A percentile compares a stretch with the other conserved stretches of the same genome.
phyloP scores from a whole-genome alignment of 2,797 vertebrate species.

The Erpetoichthys calabaricus region DNA sequence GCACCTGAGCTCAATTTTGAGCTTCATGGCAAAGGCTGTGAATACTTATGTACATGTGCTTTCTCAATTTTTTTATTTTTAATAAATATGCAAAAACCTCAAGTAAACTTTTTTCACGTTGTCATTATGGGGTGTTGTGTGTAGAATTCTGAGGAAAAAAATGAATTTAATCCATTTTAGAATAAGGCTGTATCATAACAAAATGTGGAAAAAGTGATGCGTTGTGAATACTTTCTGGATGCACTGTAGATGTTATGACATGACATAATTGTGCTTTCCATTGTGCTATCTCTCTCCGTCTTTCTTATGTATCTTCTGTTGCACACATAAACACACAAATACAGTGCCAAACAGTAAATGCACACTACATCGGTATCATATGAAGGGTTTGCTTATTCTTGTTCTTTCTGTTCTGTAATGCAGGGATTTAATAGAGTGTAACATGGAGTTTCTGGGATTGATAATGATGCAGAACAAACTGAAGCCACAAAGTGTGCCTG shows the following conservation, averaged over 20 bases:
- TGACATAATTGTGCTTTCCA: background rate
- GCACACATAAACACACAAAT: background rate
- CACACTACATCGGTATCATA: background rate
- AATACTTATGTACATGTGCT: no score
- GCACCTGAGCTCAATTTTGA: no score
- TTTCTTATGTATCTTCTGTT: background rate
- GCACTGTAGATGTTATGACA: background rate
- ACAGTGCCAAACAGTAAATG: background rate
- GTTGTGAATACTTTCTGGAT: no score
- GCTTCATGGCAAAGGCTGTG: no score
- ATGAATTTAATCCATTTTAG: no score
- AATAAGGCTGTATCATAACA: no score
- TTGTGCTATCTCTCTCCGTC: background rate
- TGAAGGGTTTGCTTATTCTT: background rate
- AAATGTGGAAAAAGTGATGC: no score
- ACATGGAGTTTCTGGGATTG: conserved; percentile 23
- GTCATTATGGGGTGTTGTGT: no score
- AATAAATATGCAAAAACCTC: no score
- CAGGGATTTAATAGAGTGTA: conserved; percentile 17
- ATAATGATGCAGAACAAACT: conserved; percentile 25
- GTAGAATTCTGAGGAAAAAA: no score
- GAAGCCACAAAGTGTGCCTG: conserved; percentile 15
- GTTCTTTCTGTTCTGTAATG: background rate
- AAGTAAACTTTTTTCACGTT: no score
- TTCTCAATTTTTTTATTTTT: no score